Evolutionary conservation across 2,797 vertebrate genomes (phyloP).

Genomic region (Muscicapa striata): DNA sequence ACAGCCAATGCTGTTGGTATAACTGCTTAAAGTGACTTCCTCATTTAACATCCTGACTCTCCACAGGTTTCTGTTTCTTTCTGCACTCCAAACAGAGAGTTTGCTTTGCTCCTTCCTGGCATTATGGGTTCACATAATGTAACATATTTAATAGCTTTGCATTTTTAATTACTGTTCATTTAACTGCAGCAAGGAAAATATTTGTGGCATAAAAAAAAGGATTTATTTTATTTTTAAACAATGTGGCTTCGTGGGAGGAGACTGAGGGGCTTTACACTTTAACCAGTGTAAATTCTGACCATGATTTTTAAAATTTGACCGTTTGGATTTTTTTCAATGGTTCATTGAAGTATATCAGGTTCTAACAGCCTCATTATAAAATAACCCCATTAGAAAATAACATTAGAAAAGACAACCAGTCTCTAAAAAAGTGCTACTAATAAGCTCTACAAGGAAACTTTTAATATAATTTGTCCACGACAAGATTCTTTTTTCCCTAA

Average conservation of each 20-base stretch:
- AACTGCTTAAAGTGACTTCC: not conserved
- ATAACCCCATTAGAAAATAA: not conserved
- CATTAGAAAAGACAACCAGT: not conserved
- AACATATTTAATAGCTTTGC: not conserved
- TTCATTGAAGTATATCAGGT: not conserved
- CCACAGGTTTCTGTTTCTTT: not conserved
- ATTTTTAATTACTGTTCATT: not conserved
- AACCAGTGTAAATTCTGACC: not conserved
- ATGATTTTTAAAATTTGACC: not conserved
- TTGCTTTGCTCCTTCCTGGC: not conserved
- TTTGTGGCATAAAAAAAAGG: not conserved
- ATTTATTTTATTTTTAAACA: not conserved
- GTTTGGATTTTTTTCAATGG: not conserved
- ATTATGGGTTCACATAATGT: rapidly evolving
- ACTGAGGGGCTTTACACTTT: not conserved
- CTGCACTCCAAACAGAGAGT: not conserved
- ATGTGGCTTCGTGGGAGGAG: not conserved
- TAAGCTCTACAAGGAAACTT: not conserved
- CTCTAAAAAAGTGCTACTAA: not conserved
- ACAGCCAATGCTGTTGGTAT: not conserved
- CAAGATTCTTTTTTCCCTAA: not conserved
- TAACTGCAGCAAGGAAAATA: not conserved
- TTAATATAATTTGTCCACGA: not conserved
- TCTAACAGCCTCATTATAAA: not conserved
- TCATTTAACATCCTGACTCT: not conserved